Conservation (phyloP, 2,113 vertebrate genomes). For the Psittacula cyanocephala region DNA sequence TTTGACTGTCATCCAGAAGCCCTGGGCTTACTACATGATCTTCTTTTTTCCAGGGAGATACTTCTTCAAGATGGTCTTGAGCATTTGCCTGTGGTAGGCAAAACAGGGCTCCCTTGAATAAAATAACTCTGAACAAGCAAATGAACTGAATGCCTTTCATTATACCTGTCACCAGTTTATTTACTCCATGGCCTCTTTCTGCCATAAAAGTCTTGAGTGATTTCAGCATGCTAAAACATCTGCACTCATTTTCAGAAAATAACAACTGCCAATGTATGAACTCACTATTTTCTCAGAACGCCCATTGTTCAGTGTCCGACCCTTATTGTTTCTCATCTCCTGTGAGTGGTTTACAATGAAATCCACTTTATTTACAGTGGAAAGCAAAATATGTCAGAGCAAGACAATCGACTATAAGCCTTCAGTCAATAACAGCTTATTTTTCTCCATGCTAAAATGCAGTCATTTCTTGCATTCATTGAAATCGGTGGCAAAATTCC, state of each 20-base stretch:
- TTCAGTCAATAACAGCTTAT: conserved; percentile 22
- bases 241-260: conserved; percentile 55
- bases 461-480: neutral
- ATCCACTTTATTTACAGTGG: conserved; percentile 33
- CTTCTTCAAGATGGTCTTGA: neutral
- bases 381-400: conserved; percentile 35
- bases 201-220: conserved; percentile 41
- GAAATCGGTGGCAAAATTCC: neutral
- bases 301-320: conserved; percentile 13
- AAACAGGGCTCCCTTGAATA: conserved; percentile 20
- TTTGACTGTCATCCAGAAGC: conserved; percentile 28
- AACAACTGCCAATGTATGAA: conserved; percentile 46
- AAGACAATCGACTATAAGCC: conserved; percentile 8
- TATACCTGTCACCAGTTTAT: conserved; percentile 62
- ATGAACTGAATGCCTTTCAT: conserved; percentile 35
- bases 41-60: neutral
- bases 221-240: conserved; percentile 53
- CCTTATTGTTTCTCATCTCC: conserved; percentile 55
- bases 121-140: conserved; percentile 13
- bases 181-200: conserved; percentile 30
- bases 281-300: conserved; percentile 42
- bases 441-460: neutral
- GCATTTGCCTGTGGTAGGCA: conserved; percentile 37
- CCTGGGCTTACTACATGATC: neutral
- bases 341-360: conserved; percentile 44